Conservation (phyloP, 2,113 vertebrate genomes). For the Myotis yumanensis region DNA sequence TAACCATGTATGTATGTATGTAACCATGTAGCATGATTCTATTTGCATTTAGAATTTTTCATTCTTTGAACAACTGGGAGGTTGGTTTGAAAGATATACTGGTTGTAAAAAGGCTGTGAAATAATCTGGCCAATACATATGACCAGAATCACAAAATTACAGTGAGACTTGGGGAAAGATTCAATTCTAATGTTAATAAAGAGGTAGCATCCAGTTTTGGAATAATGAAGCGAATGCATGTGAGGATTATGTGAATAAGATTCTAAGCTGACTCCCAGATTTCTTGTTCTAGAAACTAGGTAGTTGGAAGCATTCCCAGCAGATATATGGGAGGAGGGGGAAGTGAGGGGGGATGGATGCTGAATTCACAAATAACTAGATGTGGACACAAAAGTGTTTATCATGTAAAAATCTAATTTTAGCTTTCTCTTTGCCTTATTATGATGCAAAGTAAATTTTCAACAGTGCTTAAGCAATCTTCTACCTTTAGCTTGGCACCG, state of each 20-base stretch:
- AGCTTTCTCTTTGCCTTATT: not conserved
- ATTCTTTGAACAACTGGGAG: not conserved
- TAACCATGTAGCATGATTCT: not conserved
- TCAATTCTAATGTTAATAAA: not conserved
- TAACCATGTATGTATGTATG: not conserved
- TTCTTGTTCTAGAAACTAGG: not conserved
- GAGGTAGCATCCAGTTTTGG: not conserved
- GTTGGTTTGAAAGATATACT: not conserved
- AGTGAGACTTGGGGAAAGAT: not conserved
- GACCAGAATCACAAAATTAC: not conserved
- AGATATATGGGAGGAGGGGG: accelerated
- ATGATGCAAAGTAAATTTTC: constrained; percentile 44
- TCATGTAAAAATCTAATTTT: not conserved
- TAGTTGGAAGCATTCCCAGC: not conserved
- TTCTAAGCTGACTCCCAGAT: not conserved
- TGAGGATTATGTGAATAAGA: not conserved
- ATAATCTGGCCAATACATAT: not conserved
- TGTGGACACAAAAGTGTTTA: not conserved
- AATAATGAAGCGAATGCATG: not conserved
- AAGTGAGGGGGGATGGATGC: not conserved
- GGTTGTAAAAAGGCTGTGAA: not conserved
- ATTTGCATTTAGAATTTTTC: not conserved
- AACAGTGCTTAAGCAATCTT: constrained; percentile 6
- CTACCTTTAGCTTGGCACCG: not conserved
- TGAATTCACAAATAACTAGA: not conserved